phyloP scores from a whole-genome alignment of 2,113 vertebrate genomes.

The Pedionomus torquatus region DNA sequence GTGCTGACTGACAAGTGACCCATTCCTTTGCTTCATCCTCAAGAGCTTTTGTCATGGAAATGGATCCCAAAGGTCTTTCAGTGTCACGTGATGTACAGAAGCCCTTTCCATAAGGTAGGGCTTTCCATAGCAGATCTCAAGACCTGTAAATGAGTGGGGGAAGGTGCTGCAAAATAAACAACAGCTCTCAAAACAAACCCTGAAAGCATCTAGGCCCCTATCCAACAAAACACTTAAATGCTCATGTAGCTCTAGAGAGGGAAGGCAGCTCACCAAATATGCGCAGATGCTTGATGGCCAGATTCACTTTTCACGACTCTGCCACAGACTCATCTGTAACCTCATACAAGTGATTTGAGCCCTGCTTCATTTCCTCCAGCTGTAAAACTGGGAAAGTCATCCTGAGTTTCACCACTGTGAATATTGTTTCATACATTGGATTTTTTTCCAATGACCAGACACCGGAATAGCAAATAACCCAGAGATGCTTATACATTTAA shows the following conservation, averaged over 20 bases:
- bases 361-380: neutral
- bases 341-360: neutral
- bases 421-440: neutral
- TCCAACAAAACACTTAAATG: conserved; percentile 65
- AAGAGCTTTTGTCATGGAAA: neutral
- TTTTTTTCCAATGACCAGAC: neutral
- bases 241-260: conserved; percentile 2
- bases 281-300: neutral
- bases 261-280: conserved; percentile 34
- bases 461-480: neutral
- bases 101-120: neutral
- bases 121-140: neutral
- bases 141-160: neutral
- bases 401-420: neutral
- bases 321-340: neutral
- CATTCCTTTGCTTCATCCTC: neutral
- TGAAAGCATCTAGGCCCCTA: conserved; percentile 56
- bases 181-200: conserved; percentile 44
- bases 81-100: neutral
- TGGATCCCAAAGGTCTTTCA: neutral
- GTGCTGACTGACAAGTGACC: neutral
- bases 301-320: neutral
- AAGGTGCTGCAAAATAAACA: conserved; percentile 59
- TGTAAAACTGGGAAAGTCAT: conserved; percentile 9
- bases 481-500: neutral